Evolutionary conservation across 53 echinoderm and acorn worm genomes (phyloP).

Genomic region (Luidia sarsii): DNA sequence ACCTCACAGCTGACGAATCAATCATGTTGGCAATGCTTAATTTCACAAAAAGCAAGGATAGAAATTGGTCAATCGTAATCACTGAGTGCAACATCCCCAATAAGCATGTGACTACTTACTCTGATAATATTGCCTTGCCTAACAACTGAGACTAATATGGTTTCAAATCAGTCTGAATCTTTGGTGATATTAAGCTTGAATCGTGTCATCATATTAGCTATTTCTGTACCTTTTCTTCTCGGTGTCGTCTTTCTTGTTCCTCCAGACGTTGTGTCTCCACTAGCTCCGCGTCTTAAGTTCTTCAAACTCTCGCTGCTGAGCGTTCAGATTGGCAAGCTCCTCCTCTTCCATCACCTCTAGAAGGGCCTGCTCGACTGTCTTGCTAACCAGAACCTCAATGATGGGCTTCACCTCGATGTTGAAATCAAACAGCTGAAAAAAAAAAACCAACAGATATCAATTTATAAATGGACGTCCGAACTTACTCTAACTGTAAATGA

Average conservation of each 20-base stretch:
- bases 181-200: too few species aligned
- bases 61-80: too few species aligned
- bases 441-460: background rate
- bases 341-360: constrained; percentile 99
- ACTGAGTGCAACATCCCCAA: too few species aligned
- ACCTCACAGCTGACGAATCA: too few species aligned
- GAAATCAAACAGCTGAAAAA: constrained; percentile 98
- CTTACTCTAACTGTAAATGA: too few species aligned
- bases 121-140: too few species aligned
- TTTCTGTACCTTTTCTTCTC: constrained; percentile 88
- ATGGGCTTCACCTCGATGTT: constrained; percentile 99
- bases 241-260: constrained; percentile 94
- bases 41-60: too few species aligned
- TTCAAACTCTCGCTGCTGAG: constrained; percentile 95
- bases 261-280: constrained; percentile 99
- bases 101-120: too few species aligned
- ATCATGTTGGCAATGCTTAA: too few species aligned
- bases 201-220: background rate
- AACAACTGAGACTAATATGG: too few species aligned
- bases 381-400: constrained; percentile 95
- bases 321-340: constrained; percentile 85
- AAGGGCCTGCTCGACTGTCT: constrained; percentile 98
- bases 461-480: background rate
- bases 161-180: too few species aligned
- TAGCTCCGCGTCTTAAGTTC: constrained; percentile 92